A percentile compares a stretch with the other conserved stretches of the same genome.
Evolutionary conservation across 2,888 invertebrate genomes (phyloP).

Genomic region (Ashinkailepas kermadecensis): DNA sequence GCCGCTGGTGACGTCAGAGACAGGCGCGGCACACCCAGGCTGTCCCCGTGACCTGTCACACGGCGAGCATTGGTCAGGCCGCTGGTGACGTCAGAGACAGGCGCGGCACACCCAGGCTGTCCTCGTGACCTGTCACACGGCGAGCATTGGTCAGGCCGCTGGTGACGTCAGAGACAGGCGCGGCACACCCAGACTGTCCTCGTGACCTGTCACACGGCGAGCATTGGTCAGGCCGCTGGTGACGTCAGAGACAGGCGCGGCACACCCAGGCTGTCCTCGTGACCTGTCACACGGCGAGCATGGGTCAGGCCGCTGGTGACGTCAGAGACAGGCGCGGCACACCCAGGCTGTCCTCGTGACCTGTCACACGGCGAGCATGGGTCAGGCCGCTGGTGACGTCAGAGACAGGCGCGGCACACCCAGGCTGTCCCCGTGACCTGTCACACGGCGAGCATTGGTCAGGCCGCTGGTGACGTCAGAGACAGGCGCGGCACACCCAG

Average conservation of each 20-base stretch:
- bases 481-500: neutral
- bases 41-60: neutral
- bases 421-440: neutral
- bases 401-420: neutral
- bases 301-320: no score
- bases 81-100: no score
- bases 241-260: neutral
- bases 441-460: no score
- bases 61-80: no score
- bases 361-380: neutral
- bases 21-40: conserved; percentile 1
- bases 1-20: no score
- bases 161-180: neutral
- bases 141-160: no score
- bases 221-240: no score
- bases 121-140: neutral
- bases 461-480: no score
- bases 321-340: neutral
- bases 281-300: neutral
- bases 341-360: neutral
- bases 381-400: no score
- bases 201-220: neutral
- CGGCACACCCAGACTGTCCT: conserved; percentile 9
- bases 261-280: conserved; percentile 4
- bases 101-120: conserved; percentile 5